These are phyloP conservation scores for Stramonita haemastoma DNA, from an alignment of 2,888 invertebrate species.

Conservation along the genomic window DNA sequence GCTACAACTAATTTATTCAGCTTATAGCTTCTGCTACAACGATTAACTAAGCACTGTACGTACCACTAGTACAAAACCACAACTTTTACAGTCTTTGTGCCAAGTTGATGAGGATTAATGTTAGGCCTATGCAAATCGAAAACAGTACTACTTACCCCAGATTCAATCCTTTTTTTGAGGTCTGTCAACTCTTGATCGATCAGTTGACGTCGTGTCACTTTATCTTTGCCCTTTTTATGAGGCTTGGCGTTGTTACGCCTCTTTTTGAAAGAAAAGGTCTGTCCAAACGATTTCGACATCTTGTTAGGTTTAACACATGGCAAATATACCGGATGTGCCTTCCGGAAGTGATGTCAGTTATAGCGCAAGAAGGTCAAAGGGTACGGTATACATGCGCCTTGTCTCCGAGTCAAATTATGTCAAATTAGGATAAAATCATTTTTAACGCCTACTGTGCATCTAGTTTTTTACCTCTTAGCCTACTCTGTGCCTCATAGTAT, in stretches of 20 bases:
- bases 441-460: not conserved
- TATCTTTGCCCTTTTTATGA: not conserved
- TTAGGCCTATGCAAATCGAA: not conserved
- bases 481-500: not conserved
- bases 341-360: not conserved
- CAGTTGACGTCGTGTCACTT: not conserved
- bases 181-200: slow-evolving; percentile 24
- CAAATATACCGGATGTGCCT: not conserved
- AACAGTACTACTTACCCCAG: slow-evolving; percentile 17
- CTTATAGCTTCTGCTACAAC: not conserved
- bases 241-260: not conserved
- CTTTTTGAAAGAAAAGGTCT: slow-evolving; percentile 30
- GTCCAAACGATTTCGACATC: slow-evolving; percentile 14
- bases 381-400: not conserved
- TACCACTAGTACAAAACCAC: not conserved
- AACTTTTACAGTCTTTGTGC: too few species aligned
- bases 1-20: too few species aligned
- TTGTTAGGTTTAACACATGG: not conserved
- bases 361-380: too few species aligned
- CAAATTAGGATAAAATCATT: not conserved
- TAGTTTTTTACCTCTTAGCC: too few species aligned
- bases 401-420: not conserved
- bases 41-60: not conserved
- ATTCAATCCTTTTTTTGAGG: not conserved
- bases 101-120: too few species aligned